Conservation (phyloP, 2,113 vertebrate species). For the Cyprinodon tularosa region DNA sequence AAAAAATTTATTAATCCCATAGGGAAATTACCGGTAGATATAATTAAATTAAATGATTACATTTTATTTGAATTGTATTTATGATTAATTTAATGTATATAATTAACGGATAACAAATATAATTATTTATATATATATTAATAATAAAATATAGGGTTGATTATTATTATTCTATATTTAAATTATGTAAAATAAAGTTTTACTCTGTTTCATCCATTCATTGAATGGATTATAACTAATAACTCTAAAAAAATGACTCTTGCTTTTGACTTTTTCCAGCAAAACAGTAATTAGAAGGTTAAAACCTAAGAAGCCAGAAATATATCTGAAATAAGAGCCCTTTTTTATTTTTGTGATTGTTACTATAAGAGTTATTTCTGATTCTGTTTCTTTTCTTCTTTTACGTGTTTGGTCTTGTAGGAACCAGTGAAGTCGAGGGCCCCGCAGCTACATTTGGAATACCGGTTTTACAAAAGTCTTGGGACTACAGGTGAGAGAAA, state of each 20-base stretch:
- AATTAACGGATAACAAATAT: too few relatives aligned
- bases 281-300: too few relatives aligned
- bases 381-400: not conserved
- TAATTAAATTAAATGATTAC: too few relatives aligned
- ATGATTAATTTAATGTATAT: too few relatives aligned
- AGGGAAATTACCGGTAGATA: too few relatives aligned
- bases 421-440: constrained; percentile 98
- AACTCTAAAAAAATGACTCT: too few relatives aligned
- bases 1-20: not conserved
- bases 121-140: too few relatives aligned
- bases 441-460: constrained; percentile 96
- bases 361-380: not conserved
- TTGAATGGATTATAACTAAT: not conserved
- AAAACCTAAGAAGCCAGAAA: too few relatives aligned
- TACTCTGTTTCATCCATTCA: not conserved
- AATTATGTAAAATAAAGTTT: not conserved
- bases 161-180: too few relatives aligned
- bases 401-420: constrained; percentile 72
- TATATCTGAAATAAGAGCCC: not conserved
- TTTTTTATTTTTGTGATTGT: not conserved
- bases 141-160: too few relatives aligned
- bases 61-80: too few relatives aligned
- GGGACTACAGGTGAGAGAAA: constrained; percentile 87
- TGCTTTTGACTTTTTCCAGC: too few relatives aligned
- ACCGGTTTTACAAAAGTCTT: constrained; percentile 97